Evolutionary conservation across 2,113 vertebrate genomes (phyloP), one percentile per base, ranked within the genome.

Genomic region (Oceanites oceanicus): DNA sequence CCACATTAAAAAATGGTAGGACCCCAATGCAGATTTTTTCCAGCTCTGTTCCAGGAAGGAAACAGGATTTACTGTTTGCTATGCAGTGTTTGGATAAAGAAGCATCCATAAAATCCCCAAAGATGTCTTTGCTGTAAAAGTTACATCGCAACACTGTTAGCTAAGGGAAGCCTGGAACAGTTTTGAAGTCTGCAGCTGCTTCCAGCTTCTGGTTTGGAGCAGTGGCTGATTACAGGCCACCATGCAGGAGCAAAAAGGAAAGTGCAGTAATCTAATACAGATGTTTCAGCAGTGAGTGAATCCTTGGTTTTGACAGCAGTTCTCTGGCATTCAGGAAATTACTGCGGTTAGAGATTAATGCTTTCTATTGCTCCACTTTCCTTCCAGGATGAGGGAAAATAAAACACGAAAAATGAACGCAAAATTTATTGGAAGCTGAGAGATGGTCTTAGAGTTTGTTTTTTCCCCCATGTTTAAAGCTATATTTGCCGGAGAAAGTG

Each of bases 271-370:
- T 97, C 34, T 84, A 88, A 70, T 55, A 45, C 95, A 96, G 94
- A 95, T 95, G 96, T 91, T 59, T 88, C 81, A 92, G 74, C 77
- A 91, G 77, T 0, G 22, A 97, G 80, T 68, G 92, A 73, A 91
- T 95, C 96, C 67, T 75, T 42, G 76, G 66, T 65, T 94, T 95
- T 93, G 94, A 97, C 89, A 95, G 84, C 73, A 92, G 89, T 30
- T 58, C 83, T 94, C 74, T 89, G 91, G 95, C 66, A 95, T 94
- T 91, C 95, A 92, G 96, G 96, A 97, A 95, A 95, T 95, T 71
- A 5, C 62, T 96, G 92, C 88, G 92, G 95, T 96, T 92, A 75
- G 73, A 94, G 63, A 95, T 36, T 91, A 76, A 84, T 94, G 53
- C 38, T 66, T 90, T 94, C 86, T 75, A 45, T 89, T 95, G 58